Percentiles rank a stretch among this genome's conserved stretches.
Evolutionary conservation across 1,140 invertebrate genomes (phyloP).

Genomic region (Cyclina sinensis): DNA sequence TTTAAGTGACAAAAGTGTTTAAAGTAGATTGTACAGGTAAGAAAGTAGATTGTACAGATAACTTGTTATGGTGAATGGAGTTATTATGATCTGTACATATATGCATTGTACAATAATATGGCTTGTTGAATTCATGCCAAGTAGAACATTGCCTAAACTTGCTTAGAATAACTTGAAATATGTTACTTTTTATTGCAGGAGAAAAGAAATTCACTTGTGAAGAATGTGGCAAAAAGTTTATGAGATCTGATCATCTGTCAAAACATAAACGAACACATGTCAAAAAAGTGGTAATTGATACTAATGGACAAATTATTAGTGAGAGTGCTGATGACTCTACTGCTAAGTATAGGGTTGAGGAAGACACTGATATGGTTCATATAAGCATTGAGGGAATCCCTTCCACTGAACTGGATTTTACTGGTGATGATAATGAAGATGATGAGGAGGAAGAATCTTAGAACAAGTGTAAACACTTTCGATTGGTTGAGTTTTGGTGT

Average conservation of each 20-base stretch:
- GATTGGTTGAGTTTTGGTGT: too few species aligned
- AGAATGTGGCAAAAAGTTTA: constrained; percentile 95
- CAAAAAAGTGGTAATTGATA: constrained; percentile 51
- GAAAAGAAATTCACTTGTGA: constrained; percentile 90
- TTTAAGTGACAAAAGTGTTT: too few species aligned
- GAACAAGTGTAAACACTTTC: background rate
- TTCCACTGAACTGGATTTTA: background rate
- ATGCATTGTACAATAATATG: too few species aligned
- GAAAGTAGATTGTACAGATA: too few species aligned
- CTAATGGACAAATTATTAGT: background rate
- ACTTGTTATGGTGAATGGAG: too few species aligned
- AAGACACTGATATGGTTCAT: constrained; percentile 16
- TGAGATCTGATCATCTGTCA: constrained; percentile 97
- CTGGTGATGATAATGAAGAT: constrained; percentile 51
- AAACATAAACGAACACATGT: constrained; percentile 94
- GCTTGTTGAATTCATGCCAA: too few species aligned
- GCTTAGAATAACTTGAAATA: too few species aligned
- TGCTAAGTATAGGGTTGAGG: background rate
- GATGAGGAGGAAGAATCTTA: constrained; percentile 13
- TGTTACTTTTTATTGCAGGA: too few species aligned
- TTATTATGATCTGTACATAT: too few species aligned
- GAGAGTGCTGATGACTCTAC: constrained; percentile 1
- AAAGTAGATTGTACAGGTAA: too few species aligned
- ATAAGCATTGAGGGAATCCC: constrained; percentile 47
- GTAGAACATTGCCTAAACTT: too few species aligned